Base-by-base conservation (phyloP, 2,113 vertebrate species). In the Poicephalus gulielmi region DNA sequence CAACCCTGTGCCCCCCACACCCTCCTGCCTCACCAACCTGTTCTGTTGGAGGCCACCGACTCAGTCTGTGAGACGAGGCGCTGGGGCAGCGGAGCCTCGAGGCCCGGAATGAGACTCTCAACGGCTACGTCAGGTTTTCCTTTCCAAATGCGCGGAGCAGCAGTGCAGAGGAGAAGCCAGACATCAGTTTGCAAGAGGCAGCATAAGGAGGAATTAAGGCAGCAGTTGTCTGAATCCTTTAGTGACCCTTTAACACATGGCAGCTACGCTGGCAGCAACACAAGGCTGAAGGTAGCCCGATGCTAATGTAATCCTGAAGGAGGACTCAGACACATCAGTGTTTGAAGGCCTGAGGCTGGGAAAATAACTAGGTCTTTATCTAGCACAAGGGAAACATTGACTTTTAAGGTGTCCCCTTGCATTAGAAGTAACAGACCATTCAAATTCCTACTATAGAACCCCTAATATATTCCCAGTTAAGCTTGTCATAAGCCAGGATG, bases 21-120 rank as follows among this genome's bases (percentile, higher is more conserved):
- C 60, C 49, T 37, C 53, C 16, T 44, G 53, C 91, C 95, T 94
- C 88, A 98, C 99, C 99, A 97, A 99, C 99, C 99, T 99, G 99
- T 98, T 73, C 99, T 96, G 97, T 96, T 98, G 44, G 98, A 97
- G 87, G 98, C 97, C 76, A 98, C 94, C 10, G 98, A 97, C 86
- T 99, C 99, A 6, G 97, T 97, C 94, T 99, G 99, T 39, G 98
- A 98, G 93, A 98, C 85, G 19, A 98, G 98, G 86, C 97, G 97
- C 90, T 98, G 99, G 66, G 98, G 94, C 97, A 98, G 96, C 0
- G 98, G 99, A 24, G 98, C 98, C 97, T 99, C 99, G 78, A 99
- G 98, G 97, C 99, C 99, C 5, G 99, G 98, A 68, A 99, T 99
- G 73, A 99, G 98, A 76, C 99, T 98, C 97, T 99, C 99, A 95